These are phyloP conservation scores for Amblyjoppa proteus DNA, from an alignment of 2,888 invertebrate species.

Conservation along the genomic window DNA sequence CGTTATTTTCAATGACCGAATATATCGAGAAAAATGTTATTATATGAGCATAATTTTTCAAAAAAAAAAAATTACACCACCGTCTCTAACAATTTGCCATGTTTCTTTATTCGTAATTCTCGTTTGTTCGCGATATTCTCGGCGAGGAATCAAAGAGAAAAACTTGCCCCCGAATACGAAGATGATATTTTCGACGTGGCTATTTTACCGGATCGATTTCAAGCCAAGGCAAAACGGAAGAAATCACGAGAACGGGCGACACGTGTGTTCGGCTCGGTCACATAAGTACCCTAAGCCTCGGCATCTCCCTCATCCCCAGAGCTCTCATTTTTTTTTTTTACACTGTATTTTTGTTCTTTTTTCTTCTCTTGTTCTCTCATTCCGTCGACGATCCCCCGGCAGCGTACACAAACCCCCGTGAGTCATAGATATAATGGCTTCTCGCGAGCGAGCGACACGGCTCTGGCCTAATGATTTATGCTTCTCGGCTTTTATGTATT, in stretches of 20 bases:
- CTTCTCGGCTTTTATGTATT: slow-evolving; percentile 80
- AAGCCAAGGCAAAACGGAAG: neutral
- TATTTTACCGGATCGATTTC: neutral
- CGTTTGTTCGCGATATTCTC: too few species aligned
- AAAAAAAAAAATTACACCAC: too few species aligned
- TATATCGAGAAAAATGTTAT: too few species aligned
- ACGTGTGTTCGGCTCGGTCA: neutral
- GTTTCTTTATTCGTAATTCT: too few species aligned
- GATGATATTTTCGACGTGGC: neutral
- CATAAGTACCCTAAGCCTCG: slow-evolving; percentile 17
- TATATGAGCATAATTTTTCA: too few species aligned
- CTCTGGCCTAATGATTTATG: slow-evolving; percentile 81
- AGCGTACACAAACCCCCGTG: slow-evolving; percentile 69
- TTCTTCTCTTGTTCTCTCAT: slow-evolving; percentile 19
- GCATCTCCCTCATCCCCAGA: slow-evolving; percentile 46
- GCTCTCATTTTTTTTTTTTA: slow-evolving; percentile 41
- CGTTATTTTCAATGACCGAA: too few species aligned
- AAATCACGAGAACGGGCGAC: neutral
- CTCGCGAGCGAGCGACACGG: slow-evolving; percentile 73
- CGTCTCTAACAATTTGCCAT: too few species aligned
- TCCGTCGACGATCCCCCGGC: slow-evolving; percentile 61
- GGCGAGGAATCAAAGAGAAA: too few species aligned
- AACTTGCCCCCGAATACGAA: neutral
- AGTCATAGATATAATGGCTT: slow-evolving; percentile 82
- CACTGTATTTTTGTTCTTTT: slow-evolving; percentile 49